Percentiles rank a stretch among this genome's conserved stretches.
Evolutionary conservation across 1,140 invertebrate genomes (phyloP).

Genomic region (Drosophila navojoa): DNA sequence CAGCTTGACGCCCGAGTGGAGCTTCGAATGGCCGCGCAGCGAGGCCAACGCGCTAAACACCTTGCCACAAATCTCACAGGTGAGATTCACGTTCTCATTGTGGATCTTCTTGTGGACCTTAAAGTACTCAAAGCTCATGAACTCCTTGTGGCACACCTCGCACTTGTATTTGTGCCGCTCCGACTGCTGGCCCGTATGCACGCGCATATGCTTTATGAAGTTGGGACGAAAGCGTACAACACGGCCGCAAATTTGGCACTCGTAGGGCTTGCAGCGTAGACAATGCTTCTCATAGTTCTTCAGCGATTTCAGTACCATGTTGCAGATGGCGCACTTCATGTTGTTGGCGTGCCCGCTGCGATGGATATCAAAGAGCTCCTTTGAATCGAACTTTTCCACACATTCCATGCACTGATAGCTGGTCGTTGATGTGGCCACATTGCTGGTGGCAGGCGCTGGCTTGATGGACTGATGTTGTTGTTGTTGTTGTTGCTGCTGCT

Average conservation of each 20-base stretch:
- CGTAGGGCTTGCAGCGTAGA: constrained; percentile 83
- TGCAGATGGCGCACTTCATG: constrained; percentile 83
- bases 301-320: constrained; percentile 78
- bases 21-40: constrained; percentile 75
- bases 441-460: not conserved
- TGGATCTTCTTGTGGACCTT: constrained; percentile 84
- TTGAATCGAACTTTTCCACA: constrained; percentile 80
- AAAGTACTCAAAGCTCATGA: constrained; percentile 83
- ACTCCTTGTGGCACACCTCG: constrained; percentile 83
- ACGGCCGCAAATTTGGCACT: constrained; percentile 81
- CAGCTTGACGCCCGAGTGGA: constrained; percentile 81
- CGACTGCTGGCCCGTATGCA: constrained; percentile 81
- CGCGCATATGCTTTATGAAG: constrained; percentile 82
- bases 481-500: constrained; percentile 16
- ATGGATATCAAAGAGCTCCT: constrained; percentile 81
- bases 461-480: constrained; percentile 12
- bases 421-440: constrained; percentile 41
- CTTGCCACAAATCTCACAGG: constrained; percentile 83
- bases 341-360: constrained; percentile 81
- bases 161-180: constrained; percentile 83
- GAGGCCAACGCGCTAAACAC: constrained; percentile 82
- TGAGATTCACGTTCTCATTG: constrained; percentile 81
- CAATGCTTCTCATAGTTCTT: constrained; percentile 83
- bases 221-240: constrained; percentile 81
- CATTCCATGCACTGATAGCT: constrained; percentile 80